Evolutionary conservation across 2,888 invertebrate species (phyloP).

Genomic region (Limnephilus marmoratus): DNA sequence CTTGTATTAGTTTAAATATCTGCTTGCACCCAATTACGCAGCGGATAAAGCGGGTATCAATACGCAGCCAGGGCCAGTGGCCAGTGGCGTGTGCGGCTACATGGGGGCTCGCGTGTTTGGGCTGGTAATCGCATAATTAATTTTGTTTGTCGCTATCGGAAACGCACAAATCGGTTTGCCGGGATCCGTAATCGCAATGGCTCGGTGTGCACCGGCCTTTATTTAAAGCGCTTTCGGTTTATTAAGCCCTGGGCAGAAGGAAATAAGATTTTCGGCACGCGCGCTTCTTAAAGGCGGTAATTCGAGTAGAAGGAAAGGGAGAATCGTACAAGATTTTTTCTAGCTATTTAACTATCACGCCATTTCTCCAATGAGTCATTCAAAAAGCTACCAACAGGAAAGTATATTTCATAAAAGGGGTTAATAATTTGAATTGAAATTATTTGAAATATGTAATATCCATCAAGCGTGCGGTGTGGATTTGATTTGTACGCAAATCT

Average conservation of each 20-base stretch:
- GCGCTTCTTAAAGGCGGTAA: neutral
- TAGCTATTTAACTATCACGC: no score
- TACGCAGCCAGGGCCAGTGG: neutral
- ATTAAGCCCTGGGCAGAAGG: neutral
- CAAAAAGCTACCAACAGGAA: no score
- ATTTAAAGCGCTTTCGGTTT: neutral
- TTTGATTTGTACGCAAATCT: no score
- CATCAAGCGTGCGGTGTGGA: no score
- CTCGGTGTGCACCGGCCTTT: neutral
- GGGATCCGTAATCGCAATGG: neutral
- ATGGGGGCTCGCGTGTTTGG: neutral
- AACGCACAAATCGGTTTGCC: constrained; percentile 35
- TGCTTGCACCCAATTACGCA: neutral
- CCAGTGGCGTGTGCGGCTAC: neutral
- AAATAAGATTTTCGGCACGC: constrained; percentile 26
- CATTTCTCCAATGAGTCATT: no score
- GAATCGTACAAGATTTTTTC: neutral
- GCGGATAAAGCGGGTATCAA: neutral
- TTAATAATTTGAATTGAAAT: no score
- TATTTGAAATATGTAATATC: no score
- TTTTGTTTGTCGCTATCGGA: constrained; percentile 48
- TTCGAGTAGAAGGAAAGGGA: neutral
- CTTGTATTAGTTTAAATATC: neutral
- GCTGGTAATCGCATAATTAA: constrained; percentile 52
- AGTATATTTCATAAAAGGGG: no score